Base-by-base conservation (phyloP, 2,113 vertebrate genomes). In the Sinocyclocheilus anshuiensis region DNA sequence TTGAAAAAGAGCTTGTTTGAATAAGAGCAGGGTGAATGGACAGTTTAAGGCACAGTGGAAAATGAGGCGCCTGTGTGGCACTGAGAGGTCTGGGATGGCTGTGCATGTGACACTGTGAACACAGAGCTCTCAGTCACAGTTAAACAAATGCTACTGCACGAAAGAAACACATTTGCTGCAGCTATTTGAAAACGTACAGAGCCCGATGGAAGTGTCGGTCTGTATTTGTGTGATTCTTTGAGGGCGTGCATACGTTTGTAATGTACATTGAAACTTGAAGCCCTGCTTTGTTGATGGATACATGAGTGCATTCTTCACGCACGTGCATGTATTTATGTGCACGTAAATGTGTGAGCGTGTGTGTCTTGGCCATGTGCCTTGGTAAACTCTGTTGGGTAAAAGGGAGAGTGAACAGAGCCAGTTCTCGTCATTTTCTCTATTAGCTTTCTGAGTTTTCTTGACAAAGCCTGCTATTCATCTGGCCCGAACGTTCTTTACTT, bases 381-480 rank as follows among this genome's bases (percentile, higher is more conserved):
- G 1, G 90, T 92, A 94, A 94, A 94, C 93, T 84, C 82, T 77
- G 84, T 86, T 61, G 53, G 84, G 87, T 87, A 90, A 86, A 87
- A 88, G 88, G 78, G 42, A 87, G 86, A 82, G 81, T 78, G 86
- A 85, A 86, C 74, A 88, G 74, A 90, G 90, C 76, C 88, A 91
- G 89, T 90, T 92, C 87, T 90, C 91, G 89, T 93, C 89, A 92
- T 92, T 94, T 93, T 93, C 92, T 94, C 90, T 91, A 91, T 89
- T 93, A 93, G 92, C 88, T 89, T 90, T 92, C 84, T 87, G 86
- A 89, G 90, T 88, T 57, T 20, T 81, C n/a, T 85, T 86, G 69
- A 95, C 94, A 95, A 94, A 94, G 93, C 85, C 86, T 50, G 78
- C 92, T 90, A 95, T 95, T 95, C 94, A 95, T 92, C 83, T 57